These are phyloP conservation scores for Ictidomys tridecemlineatus DNA, from an alignment of 2,113 vertebrate genomes.

Conservation along the genomic window DNA sequence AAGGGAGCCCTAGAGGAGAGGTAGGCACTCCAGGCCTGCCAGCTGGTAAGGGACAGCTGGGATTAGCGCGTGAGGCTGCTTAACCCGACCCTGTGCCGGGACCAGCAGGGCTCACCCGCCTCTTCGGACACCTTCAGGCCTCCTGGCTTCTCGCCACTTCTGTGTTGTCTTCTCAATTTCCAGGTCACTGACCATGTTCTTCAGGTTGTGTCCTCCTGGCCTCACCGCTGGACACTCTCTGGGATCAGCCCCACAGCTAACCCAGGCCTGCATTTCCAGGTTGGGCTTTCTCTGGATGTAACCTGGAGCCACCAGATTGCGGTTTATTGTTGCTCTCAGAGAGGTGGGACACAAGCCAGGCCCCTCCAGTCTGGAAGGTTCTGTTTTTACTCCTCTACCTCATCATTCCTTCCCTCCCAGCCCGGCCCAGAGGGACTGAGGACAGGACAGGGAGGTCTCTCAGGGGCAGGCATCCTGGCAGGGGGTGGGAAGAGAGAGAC, in stretches of 20 bases:
- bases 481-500: not conserved
- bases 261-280: not conserved
- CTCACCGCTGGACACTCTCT: not conserved
- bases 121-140: not conserved
- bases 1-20: not conserved
- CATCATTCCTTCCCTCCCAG: accelerated
- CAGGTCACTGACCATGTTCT: not conserved
- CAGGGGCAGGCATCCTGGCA: not conserved
- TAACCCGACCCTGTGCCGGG: not conserved
- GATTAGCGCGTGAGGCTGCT: not conserved
- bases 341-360: too few species aligned
- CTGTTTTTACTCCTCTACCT: not conserved
- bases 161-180: not conserved
- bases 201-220: not conserved
- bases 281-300: not conserved
- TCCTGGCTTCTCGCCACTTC: not conserved
- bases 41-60: not conserved
- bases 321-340: not conserved
- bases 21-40: not conserved
- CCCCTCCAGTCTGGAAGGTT: not conserved
- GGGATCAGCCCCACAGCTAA: not conserved
- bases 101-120: too few species aligned
- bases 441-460: not conserved
- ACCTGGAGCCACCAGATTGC: not conserved
- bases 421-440: not conserved